A percentile compares a stretch with the other conserved stretches of the same genome.
These are phyloP conservation scores for Brachypodius melanocephalos DNA, from an alignment of 2,113 vertebrate species.

Conservation along the genomic window DNA sequence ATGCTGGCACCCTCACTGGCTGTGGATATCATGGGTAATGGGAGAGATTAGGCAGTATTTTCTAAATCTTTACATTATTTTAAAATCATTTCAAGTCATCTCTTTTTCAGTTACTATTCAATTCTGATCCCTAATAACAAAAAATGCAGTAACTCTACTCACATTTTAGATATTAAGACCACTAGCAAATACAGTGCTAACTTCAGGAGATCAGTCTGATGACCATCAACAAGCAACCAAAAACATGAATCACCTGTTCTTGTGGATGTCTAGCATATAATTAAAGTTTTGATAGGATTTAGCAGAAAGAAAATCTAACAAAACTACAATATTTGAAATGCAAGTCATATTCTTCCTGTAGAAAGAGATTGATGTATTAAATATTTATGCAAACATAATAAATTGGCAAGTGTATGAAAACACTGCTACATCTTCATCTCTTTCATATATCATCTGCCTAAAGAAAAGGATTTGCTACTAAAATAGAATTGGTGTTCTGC, in stretches of 20 bases:
- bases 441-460: conserved; percentile 53
- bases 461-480: conserved; percentile 38
- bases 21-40: neutral
- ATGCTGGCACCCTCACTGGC: neutral
- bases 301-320: conserved; percentile 28
- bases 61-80: neutral
- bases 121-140: neutral
- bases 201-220: neutral
- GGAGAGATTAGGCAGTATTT: neutral
- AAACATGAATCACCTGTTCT: neutral
- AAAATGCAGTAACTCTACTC: neutral
- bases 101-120: neutral
- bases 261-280: conserved; percentile 17
- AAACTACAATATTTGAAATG: conserved; percentile 50
- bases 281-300: conserved; percentile 20
- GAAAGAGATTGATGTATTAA: conserved; percentile 71
- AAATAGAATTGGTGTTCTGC: conserved; percentile 31
- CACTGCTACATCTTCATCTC: conserved; percentile 66
- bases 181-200: neutral
- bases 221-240: neutral
- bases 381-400: conserved; percentile 76
- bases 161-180: neutral
- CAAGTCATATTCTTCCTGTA: conserved; percentile 35
- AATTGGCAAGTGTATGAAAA: conserved; percentile 73
- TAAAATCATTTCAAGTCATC: neutral